Base-by-base conservation (phyloP, 2,113 vertebrate genomes). In the Lampris incognitus region DNA sequence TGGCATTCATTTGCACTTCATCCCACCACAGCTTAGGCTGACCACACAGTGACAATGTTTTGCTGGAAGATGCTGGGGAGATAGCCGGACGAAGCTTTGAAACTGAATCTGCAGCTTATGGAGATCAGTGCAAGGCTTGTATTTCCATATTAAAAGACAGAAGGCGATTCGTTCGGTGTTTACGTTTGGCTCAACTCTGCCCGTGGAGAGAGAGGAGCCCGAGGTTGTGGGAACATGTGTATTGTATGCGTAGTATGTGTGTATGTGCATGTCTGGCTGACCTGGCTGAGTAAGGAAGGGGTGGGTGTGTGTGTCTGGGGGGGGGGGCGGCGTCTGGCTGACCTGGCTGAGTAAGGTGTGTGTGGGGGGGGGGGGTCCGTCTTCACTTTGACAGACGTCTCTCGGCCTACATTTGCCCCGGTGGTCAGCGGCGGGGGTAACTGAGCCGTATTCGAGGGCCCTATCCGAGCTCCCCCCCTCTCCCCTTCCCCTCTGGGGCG, bases 31-130 rank as follows among this genome's bases (percentile, higher is more conserved):
- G 85, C 86, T 88, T 89, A 91, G 82, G 85, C 87, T 91, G 91
- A 90, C 90, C 92, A 89, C 92, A 93, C 87, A 93, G 81, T 91
- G 89, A 90, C 88, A 82, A 77, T 92, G 90, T 94, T 94, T 91
- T 91, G 85, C 88, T 89, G 87, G 87, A 85, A 92, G 89, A 93
- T 89, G 83, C 74, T 58, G 63, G 49, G 52, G 64, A 82, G 84
- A 93, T 87, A 80, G 81, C 83, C 68, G 74, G 85, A 89, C 82
- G 86, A 66, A 78, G 86, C 85, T 91, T 90, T 91, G 86, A 92
- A 92, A 91, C 79, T 69, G 79, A 89, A 85, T 77, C 90, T 80
- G 87, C 57, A 73, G 90, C 89, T 91, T 91, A 89, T 6, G 40
- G 57, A 85, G 86, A 84, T 91, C 84, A 84, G 67, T n/a, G 39